Base-by-base conservation (phyloP, 1,140 invertebrate genomes). In the Drosophila busckii region DNA sequence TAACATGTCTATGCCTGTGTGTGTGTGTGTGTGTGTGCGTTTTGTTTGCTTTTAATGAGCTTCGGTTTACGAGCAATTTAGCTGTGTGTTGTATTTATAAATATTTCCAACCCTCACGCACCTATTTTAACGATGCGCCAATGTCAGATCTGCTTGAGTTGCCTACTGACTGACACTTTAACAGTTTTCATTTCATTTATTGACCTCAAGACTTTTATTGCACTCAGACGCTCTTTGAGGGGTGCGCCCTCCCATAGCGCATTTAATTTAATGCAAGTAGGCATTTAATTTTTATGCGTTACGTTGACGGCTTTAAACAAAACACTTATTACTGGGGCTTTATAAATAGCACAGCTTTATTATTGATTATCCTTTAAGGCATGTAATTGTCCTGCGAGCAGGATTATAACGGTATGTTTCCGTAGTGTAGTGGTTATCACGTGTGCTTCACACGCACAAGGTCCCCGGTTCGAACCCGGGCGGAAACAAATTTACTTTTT, bases 371-470 rank as follows among this genome's bases (percentile, higher is more conserved):
- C 8, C 26, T 41, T 17, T 15, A 41, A 13, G 4, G 10, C 0
- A 12, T 13, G 9, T 38, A 12, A 22, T 38, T 22, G 17, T 38
- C 23, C 15, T 23, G 19, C 35, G 3, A 4, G 4, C 2, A 4
- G 23, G 5, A 15, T 16, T 5, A 12, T n/a, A 4, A 0, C 9
- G 1, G 1, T 0, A 0, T 0, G 69, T 73, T 76, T 76, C 65
- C 70, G 71, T 75, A 75, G 70, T 75, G 70, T 75, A 76, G 70
- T 71, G 90, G 90, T 90, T 90, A 90, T 90, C 90, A 90, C 89
- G 89, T 90, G 88, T 89, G 90, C 90, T 89, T 90, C 89, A 90
- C 90, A 90, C 90, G 90, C 90, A 89, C 88, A 90, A 91, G 90
- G 90, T 90, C 90, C 88, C 89, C 89, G 89, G 90, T 90, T 91